phyloP scores from a whole-genome alignment of 2,888 invertebrate species.

The Listrodromus nycthemerus region DNA sequence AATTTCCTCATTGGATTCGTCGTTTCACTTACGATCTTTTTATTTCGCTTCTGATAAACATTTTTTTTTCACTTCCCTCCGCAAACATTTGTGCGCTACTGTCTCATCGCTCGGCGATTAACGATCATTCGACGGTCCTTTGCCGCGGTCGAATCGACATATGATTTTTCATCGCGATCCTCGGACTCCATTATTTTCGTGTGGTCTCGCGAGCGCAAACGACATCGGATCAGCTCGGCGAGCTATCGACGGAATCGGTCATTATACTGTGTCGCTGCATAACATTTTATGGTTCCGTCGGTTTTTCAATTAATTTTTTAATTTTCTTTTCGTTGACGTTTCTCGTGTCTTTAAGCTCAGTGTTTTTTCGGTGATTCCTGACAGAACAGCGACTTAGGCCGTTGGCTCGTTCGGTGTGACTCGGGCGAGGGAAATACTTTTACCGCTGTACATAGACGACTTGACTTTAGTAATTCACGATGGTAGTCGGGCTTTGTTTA shows the following conservation, averaged over 20 bases:
- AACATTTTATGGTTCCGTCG: not conserved
- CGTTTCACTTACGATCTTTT: constrained; percentile 2
- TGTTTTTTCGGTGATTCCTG: not conserved
- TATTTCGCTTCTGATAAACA: not conserved
- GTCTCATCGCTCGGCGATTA: not conserved
- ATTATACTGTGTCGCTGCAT: not conserved
- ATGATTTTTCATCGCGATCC: constrained; percentile 14
- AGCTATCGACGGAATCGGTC: not conserved
- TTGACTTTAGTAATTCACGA: not conserved
- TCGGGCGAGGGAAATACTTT: constrained; percentile 2
- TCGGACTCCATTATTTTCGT: constrained; percentile 27
- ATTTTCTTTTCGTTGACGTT: constrained; percentile 1
- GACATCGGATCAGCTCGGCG: constrained; percentile 14
- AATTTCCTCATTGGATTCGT: not conserved
- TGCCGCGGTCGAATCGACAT: not conserved
- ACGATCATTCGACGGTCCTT: constrained; percentile 5
- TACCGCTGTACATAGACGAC: not conserved
- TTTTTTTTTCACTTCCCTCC: not conserved
- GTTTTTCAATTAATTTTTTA: not conserved
- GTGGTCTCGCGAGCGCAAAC: not conserved
- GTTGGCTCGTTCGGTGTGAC: not conserved
- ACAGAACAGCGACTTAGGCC: not conserved
- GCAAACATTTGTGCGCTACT: constrained; percentile 9
- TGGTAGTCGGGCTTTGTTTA: constrained; percentile 14
- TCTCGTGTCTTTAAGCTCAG: not conserved